Base-by-base conservation (phyloP, 30 jellyfish, hydroid and myxozoan genomes). In the Cassiopea andromeda region DNA sequence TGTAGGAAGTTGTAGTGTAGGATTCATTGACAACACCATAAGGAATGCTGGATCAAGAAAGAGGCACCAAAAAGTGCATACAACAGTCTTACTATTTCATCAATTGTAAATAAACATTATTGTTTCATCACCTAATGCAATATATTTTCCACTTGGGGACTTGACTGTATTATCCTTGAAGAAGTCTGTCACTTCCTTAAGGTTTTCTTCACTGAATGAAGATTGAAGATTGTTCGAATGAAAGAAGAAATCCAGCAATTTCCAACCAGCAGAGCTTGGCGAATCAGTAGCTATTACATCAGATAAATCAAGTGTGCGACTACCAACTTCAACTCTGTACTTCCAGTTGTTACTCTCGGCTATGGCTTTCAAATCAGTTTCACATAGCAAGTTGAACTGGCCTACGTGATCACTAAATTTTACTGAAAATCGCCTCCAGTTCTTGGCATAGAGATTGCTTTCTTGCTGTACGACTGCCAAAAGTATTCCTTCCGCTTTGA, bases 391-490 rank as follows among this genome's bases (percentile, higher is more conserved):
- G 50, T 78, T 81, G 84, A 89, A 89, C 45, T 70, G 78, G 61
- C 78, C 89, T 57, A 72, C 77, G 60, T 78, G 77, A 43, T 89
- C 60, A 9, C 70, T 48, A 17, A 89, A 45, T 16, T 73, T 44
- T 1, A 77, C 83, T 27, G 84, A 43, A 61, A 47, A 89, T 44
- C 57, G 75, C 83, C 82, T 73, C 84, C 91, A 89, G 72, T 75
- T 80, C 70, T 76, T 81, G 1, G 97, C 88, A 60, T 89, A 89
- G 2, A 89, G 77, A 43, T 78, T 89, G 27, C 38, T 78, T 50
- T 89, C 97, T n/a, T 90, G 61, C 46, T 89, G 97, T 44, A 89
- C 97, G 16, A 89, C 97, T 47, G 89, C 81, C 78, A 89, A 8
- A 48, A 89, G 46, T 9, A 57, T 45, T 7, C 97, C 97, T 45